These are phyloP conservation scores for Lanius collurio DNA, from an alignment of 2,113 vertebrate genomes.

Conservation along the genomic window DNA sequence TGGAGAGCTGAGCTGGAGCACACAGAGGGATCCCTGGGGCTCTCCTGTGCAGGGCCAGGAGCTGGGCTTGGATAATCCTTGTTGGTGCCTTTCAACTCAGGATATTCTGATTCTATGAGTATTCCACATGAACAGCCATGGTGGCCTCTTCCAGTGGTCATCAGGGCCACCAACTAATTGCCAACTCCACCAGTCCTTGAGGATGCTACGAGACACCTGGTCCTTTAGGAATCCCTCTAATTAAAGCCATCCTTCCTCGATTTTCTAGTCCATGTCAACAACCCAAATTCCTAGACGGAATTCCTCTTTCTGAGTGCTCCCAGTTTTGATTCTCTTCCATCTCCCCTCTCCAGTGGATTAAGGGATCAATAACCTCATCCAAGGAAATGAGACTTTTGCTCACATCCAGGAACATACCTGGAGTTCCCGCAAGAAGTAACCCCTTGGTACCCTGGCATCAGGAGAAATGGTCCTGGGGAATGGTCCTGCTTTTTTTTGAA, in stretches of 20 bases:
- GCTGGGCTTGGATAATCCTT: neutral
- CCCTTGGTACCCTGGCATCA: neutral
- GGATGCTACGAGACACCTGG: neutral
- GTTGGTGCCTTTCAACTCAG: neutral
- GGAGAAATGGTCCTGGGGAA: constrained; percentile 34
- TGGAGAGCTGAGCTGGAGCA: neutral
- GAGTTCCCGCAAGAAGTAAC: constrained; percentile 21
- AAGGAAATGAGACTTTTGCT: constrained; percentile 42
- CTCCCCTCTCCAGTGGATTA: neutral
- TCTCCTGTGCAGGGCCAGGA: neutral
- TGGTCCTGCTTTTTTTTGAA: neutral
- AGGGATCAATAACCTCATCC: constrained; percentile 9
- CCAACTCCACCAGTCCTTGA: neutral
- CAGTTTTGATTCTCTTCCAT: neutral
- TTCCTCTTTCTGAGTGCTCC: neutral
- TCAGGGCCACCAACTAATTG: neutral
- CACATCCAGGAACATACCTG: neutral
- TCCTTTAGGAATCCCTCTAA: neutral
- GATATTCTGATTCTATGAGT: neutral
- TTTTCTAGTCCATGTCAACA: neutral
- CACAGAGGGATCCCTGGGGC: neutral
- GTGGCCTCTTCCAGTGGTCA: neutral
- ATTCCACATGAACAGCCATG: neutral
- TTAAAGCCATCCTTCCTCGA: neutral
- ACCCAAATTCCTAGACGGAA: neutral